phyloP scores from a whole-genome alignment of 1,140 invertebrate genomes.

The Drosophila guanche region DNA sequence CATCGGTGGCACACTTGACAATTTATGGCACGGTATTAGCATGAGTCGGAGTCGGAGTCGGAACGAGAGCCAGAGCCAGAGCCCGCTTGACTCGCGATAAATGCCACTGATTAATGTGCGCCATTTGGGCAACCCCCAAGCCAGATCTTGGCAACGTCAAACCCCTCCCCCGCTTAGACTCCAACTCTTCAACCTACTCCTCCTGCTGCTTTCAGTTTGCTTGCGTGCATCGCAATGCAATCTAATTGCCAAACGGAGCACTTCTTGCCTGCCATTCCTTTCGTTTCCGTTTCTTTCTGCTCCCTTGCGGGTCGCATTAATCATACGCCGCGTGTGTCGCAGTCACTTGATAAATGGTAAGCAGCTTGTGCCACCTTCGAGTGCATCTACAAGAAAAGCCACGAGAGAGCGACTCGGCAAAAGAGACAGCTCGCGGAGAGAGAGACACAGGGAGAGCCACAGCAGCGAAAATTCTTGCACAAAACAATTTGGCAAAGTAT shows the following conservation, averaged over 20 bases:
- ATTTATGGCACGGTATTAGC: constrained; percentile 62
- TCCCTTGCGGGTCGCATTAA: constrained; percentile 41
- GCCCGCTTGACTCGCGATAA: constrained; percentile 2
- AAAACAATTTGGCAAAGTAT: constrained; percentile 58
- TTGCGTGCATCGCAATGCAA: constrained; percentile 7
- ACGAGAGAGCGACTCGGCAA: background rate
- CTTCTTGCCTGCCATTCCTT: too few relatives aligned
- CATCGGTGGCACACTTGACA: constrained; percentile 30
- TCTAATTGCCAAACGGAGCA: constrained; percentile 37
- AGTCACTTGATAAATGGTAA: constrained; percentile 61
- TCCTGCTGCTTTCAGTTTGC: background rate
- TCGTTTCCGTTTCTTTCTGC: background rate
- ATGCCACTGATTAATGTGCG: constrained; percentile 49
- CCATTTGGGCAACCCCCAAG: constrained; percentile 27
- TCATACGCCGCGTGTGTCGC: constrained; percentile 54
- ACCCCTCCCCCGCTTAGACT: too few relatives aligned
- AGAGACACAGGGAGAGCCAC: background rate
- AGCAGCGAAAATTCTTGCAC: constrained; percentile 20
- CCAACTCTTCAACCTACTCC: background rate
- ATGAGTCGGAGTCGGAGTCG: constrained; percentile 4
- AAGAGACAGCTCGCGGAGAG: background rate
- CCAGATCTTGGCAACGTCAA: background rate
- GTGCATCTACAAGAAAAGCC: constrained; percentile 21
- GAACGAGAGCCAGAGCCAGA: too few relatives aligned
- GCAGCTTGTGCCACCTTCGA: constrained; percentile 29